Base-by-base conservation (phyloP, 2,888 invertebrate species). In the Microctonus hyperodae region DNA sequence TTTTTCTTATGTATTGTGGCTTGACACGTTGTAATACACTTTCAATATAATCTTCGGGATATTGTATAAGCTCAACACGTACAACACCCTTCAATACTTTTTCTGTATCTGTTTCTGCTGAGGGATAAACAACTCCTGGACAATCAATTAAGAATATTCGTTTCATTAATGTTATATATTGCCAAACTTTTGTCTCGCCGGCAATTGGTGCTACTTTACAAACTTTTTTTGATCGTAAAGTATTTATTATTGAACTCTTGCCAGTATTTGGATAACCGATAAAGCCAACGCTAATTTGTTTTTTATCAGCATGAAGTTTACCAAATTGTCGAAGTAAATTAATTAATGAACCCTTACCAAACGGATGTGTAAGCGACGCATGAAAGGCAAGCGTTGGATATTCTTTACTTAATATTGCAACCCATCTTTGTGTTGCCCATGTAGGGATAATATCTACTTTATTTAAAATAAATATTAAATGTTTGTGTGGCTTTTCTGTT, bases 211-310 rank as follows among this genome's bases (percentile, higher is more conserved):
- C 99, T 0, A 93, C 97, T 84, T 97, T 99, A 83, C 99, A 99
- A 0, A 99, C 99, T 85, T 99, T 98, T 80, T 98, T 97, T 10
- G 94, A 92, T 64, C 96, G 88, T 65, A 99, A 86, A 0, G 99
- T 96, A 84, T 99, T 99, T 72, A 99, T 98, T 6, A 99, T 91
- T 0, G 98, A 98, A 70, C 97, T 98, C 85, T 99, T 99, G 0
- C 99, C 99, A 4, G 96, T 96, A 86, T 99, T 99, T 1, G 99
- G 99, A 84, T 98, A 99, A 0, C 99, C 99, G 81, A 99, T 97
- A 74, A 99, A 93, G 1, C 99, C 99, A 58, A 99, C 96, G 82
- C 97, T 97, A 69, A 99, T 99, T 86, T 99, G 98, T 79, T 97
- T 97, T 81, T 97, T 97, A 81, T 99, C 98, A 68, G 92, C 87